These are phyloP conservation scores for Bufo bufo DNA, from an alignment of 2,113 vertebrate genomes.

Conservation along the genomic window DNA sequence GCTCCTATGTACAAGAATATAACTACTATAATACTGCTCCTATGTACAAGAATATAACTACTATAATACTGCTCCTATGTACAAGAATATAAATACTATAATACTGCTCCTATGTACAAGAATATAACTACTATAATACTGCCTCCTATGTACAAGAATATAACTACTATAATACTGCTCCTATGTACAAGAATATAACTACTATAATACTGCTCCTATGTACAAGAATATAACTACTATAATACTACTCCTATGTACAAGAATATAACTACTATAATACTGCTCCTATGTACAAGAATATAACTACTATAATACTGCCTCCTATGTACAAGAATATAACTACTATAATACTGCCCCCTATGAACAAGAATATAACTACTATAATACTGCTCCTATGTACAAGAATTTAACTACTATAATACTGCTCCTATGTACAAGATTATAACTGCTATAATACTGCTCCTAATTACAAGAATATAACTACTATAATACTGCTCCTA, in stretches of 20 bases:
- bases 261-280: conserved; percentile 11
- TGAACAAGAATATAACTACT: background rate
- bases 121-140: background rate
- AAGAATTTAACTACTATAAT: background rate
- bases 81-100: conserved; percentile 6
- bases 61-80: conserved; percentile 1
- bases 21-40: background rate
- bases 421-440: too few relatives aligned
- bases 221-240: conserved; percentile 7
- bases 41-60: conserved; percentile 5
- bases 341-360: background rate
- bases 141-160: too few relatives aligned
- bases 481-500: too few relatives aligned
- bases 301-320: background rate
- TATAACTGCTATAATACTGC: too few relatives aligned
- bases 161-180: too few relatives aligned
- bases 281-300: background rate
- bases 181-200: background rate
- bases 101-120: background rate
- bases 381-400: background rate
- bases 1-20: background rate
- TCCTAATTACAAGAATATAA: too few relatives aligned
- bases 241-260: background rate
- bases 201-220: background rate
- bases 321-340: background rate